Base-by-base conservation (phyloP, 2,797 vertebrate species). In the Varecia variegata region DNA sequence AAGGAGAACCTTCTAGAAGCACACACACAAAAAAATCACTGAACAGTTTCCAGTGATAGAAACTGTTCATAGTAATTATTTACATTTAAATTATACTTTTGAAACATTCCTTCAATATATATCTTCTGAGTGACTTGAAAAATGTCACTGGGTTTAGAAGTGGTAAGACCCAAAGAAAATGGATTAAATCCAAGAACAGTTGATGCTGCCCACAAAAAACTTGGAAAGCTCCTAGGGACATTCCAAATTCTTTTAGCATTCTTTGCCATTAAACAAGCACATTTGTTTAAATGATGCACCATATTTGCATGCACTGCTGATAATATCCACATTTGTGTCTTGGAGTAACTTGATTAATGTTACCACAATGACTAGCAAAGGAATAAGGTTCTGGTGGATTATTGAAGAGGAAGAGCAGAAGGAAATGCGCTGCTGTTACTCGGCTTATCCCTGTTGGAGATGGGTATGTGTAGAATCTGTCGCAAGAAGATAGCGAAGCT, bases 401-500 rank as follows among this genome's bases (percentile, higher is more conserved):
- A 79, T n/a, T 93, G 79, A 86, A 93, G 93, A 71, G 91, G 95
- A 92, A 94, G 95, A 92, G 40, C 40, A 96, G 84, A 88, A 96
- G 97, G 97, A 98, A 98, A 88, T 50, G 43, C 83, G 80, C 60
- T 74, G 96, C 82, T 97, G 74, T 92, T 96, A 71, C 97, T 77
- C n/a, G n/a, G 68, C 21, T 85, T 95, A 86, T 95, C 92, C 95
- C 89, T 0, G 0, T 68, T 94, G 93, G 92, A 97, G 94, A 58
- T 17, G 81, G 80, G 95, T 96, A 86, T 97, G 97, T 98, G 98
- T 98, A 91, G 96, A 97, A 92, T 90, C 94, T 98, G 98, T 86
- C 88, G 0, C 67, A 96, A 97, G 96, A 96, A 97, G 98, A 98
- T 93, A 98, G 95, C 68, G 68, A 95, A 96, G 65, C 94, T 97